Conservation (phyloP, 2,888 invertebrate species). For the Cheilosia vulpina region DNA sequence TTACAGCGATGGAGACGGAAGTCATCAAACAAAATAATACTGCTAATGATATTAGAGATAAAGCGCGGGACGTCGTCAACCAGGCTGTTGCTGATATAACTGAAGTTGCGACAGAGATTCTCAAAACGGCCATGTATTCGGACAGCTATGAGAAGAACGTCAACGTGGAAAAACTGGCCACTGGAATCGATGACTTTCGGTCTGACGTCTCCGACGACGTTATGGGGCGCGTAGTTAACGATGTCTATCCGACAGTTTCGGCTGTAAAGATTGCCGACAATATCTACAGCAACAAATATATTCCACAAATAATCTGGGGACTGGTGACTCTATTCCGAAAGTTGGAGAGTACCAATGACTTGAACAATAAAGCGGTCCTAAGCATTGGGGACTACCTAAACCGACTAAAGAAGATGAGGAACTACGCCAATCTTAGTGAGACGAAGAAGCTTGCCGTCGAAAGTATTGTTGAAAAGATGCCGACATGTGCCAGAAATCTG, state of each 20-base stretch:
- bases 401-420: neutral
- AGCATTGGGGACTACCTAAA: neutral
- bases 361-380: slow-evolving; percentile 28
- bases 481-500: slow-evolving; percentile 13
- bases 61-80: neutral
- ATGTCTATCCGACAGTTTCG: neutral
- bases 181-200: neutral
- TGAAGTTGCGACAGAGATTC: neutral
- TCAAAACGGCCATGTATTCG: slow-evolving; percentile 1
- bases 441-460: slow-evolving; percentile 1
- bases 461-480: slow-evolving; percentile 5
- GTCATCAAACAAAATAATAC: slow-evolving; percentile 3
- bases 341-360: neutral
- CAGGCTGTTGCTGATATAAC: slow-evolving; percentile 5
- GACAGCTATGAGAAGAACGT: slow-evolving; percentile 3
- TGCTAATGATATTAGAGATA: neutral
- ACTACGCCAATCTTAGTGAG: neutral
- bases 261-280: neutral
- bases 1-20: neutral
- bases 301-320: slow-evolving; percentile 16
- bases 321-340: slow-evolving; percentile 9
- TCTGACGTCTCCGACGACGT: neutral
- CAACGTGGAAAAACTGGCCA: slow-evolving; percentile 4
- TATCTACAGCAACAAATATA: neutral
- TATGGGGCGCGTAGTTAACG: slow-evolving; percentile 12